Evolutionary conservation across 2,113 vertebrate species (phyloP).

Genomic region (Syngnathus scovelli): DNA sequence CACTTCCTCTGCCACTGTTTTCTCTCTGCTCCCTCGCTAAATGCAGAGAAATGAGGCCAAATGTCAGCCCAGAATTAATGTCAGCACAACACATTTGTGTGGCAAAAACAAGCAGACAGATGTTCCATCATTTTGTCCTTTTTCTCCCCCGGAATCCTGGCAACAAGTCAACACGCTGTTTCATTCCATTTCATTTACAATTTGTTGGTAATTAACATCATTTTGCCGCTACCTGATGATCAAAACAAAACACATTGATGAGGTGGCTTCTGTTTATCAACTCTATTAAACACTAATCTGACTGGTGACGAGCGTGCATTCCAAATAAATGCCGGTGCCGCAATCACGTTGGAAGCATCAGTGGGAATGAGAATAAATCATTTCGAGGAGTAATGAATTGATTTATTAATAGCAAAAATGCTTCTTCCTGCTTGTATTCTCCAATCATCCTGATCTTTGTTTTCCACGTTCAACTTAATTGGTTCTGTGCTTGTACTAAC

Average conservation of each 20-base stretch:
- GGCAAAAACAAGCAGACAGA: conserved; percentile 17
- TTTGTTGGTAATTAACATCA: conserved; percentile 50
- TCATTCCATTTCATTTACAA: conserved; percentile 39
- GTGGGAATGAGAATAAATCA: not conserved
- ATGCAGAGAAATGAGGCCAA: not conserved
- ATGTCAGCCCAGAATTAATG: conserved; percentile 3
- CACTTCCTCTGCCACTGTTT: not conserved
- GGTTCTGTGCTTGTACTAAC: too few species aligned
- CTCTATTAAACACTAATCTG: conserved; percentile 21
- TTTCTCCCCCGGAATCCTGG: conserved; percentile 21
- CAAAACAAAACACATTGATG: conserved; percentile 46
- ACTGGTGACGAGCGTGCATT: conserved; percentile 16
- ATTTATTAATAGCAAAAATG: not conserved
- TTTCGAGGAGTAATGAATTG: not conserved
- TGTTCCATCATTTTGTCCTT: conserved; percentile 29
- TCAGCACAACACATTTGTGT: conserved; percentile 7
- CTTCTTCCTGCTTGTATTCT: not conserved
- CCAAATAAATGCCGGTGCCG: not conserved
- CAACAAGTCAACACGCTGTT: conserved; percentile 32
- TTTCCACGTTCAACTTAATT: not conserved
- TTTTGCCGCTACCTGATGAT: conserved; percentile 33
- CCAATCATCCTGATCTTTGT: not conserved
- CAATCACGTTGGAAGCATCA: conserved; percentile 1
- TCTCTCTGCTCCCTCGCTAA: not conserved
- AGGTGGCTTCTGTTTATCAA: conserved; percentile 43